phyloP scores from a whole-genome alignment of 53 echinoderm and acorn worm genomes.

The Luidia sarsii region DNA sequence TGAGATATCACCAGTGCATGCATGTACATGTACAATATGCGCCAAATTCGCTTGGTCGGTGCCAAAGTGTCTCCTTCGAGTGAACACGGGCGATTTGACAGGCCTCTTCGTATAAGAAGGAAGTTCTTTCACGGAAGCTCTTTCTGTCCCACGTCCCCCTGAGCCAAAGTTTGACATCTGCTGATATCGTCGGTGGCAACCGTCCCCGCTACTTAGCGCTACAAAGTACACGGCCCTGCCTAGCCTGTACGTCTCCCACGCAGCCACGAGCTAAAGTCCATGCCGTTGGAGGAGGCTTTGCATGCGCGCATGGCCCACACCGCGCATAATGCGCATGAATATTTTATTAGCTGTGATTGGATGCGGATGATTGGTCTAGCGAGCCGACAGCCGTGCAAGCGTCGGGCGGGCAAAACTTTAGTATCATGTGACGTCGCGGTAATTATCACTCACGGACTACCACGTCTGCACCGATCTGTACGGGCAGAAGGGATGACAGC shows the following conservation, averaged over 20 bases:
- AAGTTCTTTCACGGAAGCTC: conserved; percentile 3
- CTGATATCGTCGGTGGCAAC: conserved; percentile 28
- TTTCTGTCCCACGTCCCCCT: conserved; percentile 18
- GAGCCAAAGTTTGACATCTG: conserved; percentile 29
- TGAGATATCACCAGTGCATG: too few relatives aligned
- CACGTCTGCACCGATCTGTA: background rate
- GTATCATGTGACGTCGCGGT: conserved; percentile 21
- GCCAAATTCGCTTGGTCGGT: too few relatives aligned
- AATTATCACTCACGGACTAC: conserved; percentile 21
- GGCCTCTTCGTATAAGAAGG: background rate
- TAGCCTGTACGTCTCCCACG: conserved; percentile 1
- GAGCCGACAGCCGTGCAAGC: background rate
- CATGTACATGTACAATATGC: too few relatives aligned
- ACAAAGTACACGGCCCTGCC: background rate
- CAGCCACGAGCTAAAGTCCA: conserved; percentile 6
- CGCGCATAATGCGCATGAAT: conserved; percentile 39
- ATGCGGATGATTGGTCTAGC: conserved; percentile 28
- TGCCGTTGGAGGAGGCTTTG: conserved; percentile 3
- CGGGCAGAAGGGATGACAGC: background rate
- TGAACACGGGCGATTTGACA: conserved; percentile 8
- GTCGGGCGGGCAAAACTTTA: background rate
- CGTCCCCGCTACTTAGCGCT: conserved; percentile 1
- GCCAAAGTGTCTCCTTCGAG: conserved; percentile 3
- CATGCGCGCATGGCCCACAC: background rate
- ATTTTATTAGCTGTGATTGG: conserved; percentile 43